These are phyloP conservation scores for Potamarius usumacintae DNA, from an alignment of 2,113 vertebrate genomes.

Conservation along the genomic window DNA sequence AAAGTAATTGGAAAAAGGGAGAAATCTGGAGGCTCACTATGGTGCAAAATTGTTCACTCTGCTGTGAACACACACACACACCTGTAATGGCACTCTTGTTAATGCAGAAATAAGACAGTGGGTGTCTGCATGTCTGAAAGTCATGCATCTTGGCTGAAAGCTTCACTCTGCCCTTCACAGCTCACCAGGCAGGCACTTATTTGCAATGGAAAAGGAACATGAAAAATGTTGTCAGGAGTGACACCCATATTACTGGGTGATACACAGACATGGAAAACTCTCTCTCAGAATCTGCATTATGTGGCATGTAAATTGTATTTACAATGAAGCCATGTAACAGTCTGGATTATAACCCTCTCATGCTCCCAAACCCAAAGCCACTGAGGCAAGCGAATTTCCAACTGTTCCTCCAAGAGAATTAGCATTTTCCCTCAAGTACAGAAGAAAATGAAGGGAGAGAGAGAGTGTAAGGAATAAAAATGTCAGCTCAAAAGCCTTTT, in stretches of 20 bases:
- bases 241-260: constrained; percentile 63
- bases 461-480: constrained; percentile 53
- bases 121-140: constrained; percentile 62
- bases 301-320: constrained; percentile 57
- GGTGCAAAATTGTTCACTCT: constrained; percentile 63
- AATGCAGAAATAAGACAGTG: constrained; percentile 60
- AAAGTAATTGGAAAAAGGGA: constrained; percentile 72
- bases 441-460: constrained; percentile 28
- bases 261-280: constrained; percentile 42
- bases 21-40: constrained; percentile 57
- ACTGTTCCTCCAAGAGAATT: constrained; percentile 67
- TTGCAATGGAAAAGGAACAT: constrained; percentile 60
- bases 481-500: constrained; percentile 57
- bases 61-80: constrained; percentile 49
- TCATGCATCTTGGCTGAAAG: constrained; percentile 75
- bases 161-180: constrained; percentile 76
- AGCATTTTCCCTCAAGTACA: constrained; percentile 62
- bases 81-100: constrained; percentile 67
- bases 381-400: constrained; percentile 68
- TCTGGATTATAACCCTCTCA: constrained; percentile 59
- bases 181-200: constrained; percentile 68
- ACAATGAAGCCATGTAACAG: constrained; percentile 41
- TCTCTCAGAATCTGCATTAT: constrained; percentile 51
- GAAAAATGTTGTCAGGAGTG: constrained; percentile 49
- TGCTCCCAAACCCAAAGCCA: constrained; percentile 56